Conservation (phyloP, 2,113 vertebrate species). For the Cyprinus carpio region DNA sequence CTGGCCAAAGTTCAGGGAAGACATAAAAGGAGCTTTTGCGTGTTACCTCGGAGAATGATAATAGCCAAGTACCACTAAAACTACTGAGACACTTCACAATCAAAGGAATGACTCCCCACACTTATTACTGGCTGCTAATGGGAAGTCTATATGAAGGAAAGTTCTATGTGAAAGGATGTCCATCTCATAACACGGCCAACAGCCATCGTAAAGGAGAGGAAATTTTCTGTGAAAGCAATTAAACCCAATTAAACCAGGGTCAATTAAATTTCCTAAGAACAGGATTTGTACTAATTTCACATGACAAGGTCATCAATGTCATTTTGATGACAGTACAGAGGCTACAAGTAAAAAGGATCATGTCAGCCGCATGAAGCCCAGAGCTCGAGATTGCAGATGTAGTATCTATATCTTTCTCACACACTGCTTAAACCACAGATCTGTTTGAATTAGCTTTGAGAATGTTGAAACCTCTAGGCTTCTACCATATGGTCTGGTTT, state of each 20-base stretch:
- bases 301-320: constrained; percentile 49
- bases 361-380: background rate
- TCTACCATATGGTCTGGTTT: constrained; percentile 49
- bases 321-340: background rate
- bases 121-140: constrained; percentile 76
- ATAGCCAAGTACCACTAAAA: constrained; percentile 75
- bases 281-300: constrained; percentile 69
- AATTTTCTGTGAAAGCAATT: constrained; percentile 70
- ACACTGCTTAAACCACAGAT: constrained; percentile 26
- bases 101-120: constrained; percentile 74
- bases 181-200: constrained; percentile 63
- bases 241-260: constrained; percentile 72
- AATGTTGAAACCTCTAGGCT: constrained; percentile 29
- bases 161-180: constrained; percentile 64
- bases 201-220: constrained; percentile 62
- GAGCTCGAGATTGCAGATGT: background rate
- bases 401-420: constrained; percentile 19
- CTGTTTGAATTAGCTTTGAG: constrained; percentile 44
- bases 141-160: constrained; percentile 68
- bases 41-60: constrained; percentile 78
- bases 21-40: constrained; percentile 76
- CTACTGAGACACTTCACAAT: constrained; percentile 77
- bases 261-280: constrained; percentile 75
- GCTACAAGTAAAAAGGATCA: constrained; percentile 4
- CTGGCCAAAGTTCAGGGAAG: constrained; percentile 81